Conservation (phyloP, 2,797 vertebrate species). For the Mergus octosetaceus region DNA sequence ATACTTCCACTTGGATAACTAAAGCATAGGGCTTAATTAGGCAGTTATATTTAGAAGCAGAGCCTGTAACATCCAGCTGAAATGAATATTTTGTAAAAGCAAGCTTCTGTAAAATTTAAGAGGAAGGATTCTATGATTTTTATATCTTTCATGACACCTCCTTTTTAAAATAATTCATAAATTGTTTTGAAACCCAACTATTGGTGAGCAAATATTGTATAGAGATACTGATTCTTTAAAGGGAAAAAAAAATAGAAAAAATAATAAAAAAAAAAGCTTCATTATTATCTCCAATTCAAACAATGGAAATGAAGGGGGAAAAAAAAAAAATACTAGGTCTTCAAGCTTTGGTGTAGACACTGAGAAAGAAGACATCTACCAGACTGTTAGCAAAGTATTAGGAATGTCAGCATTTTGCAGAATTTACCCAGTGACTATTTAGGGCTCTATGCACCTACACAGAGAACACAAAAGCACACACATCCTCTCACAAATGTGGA, state of each 20-base stretch:
- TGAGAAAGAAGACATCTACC: not conserved
- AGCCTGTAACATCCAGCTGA: not conserved
- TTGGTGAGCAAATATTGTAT: not conserved
- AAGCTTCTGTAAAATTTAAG: not conserved
- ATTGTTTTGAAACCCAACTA: not conserved
- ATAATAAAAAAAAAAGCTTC: not conserved
- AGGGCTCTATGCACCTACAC: conserved; percentile 18
- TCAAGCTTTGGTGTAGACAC: not conserved
- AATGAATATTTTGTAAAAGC: not conserved
- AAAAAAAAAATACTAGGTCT: not conserved
- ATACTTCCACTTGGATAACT: conserved; percentile 40
- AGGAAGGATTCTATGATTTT: not conserved
- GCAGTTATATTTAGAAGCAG: conserved; percentile 34
- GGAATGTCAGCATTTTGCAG: conserved; percentile 1
- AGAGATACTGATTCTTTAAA: not conserved
- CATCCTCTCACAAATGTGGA: not conserved
- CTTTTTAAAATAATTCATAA: not conserved
- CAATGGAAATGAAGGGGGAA: not conserved
- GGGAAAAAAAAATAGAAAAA: not conserved
- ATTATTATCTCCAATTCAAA: not conserved
- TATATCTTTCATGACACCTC: not conserved
- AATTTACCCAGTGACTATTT: conserved; percentile 2
- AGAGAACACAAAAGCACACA: not conserved
- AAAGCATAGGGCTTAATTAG: conserved; percentile 34
- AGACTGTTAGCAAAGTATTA: not conserved